These are phyloP conservation scores for Scalopus aquaticus DNA, from an alignment of 2,113 vertebrate genomes.

Conservation along the genomic window DNA sequence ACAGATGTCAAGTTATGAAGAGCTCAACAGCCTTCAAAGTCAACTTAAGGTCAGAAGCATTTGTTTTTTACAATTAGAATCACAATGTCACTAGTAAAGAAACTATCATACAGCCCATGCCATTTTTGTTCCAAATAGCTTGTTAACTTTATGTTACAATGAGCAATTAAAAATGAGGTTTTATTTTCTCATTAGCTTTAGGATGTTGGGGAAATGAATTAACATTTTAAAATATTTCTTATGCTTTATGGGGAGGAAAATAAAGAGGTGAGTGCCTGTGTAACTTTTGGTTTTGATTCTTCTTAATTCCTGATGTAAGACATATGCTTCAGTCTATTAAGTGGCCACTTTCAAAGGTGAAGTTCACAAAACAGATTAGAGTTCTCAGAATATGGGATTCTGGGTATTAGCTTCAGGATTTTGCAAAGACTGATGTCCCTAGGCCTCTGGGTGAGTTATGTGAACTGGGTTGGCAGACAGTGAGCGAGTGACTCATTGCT, in stretches of 20 bases:
- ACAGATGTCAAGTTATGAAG: not conserved
- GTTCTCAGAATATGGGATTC: not conserved
- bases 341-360: not conserved
- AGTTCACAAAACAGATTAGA: not conserved
- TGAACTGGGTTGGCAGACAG: not conserved
- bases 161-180: constrained; percentile 41
- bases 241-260: not conserved
- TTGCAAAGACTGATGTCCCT: not conserved
- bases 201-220: constrained; percentile 20
- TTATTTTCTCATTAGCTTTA: constrained; percentile 49
- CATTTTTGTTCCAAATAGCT: constrained; percentile 45
- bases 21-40: not conserved
- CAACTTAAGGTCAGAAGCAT: not conserved
- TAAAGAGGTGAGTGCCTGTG: not conserved
- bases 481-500: not conserved
- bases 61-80: constrained; percentile 13
- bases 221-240: not conserved
- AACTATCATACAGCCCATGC: not conserved
- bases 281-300: not conserved
- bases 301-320: not conserved
- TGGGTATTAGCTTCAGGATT: not conserved
- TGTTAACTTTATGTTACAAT: constrained; percentile 15
- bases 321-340: not conserved
- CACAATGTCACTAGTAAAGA: constrained; percentile 28
- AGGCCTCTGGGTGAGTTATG: not conserved